A percentile compares a stretch with the other conserved stretches of the same genome.
Conservation (phyloP, 64 coral and sea anemone species). For the Pocillopora verrucosa region DNA sequence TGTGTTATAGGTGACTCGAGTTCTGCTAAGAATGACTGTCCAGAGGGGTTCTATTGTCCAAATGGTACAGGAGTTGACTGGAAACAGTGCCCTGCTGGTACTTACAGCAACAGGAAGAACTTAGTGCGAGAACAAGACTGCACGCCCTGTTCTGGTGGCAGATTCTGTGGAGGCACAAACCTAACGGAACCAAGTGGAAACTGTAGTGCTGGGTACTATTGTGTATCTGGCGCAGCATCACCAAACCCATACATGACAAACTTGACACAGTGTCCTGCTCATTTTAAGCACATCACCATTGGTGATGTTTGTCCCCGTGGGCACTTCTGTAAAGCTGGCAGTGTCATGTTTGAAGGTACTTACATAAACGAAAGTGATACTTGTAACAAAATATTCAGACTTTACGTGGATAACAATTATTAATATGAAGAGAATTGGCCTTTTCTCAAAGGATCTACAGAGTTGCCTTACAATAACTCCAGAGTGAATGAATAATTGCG, state of each 20-base stretch:
- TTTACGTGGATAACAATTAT: too few relatives aligned
- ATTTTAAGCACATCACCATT: conserved; percentile 72
- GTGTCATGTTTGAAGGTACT: conserved; percentile 78
- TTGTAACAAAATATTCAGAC: not conserved
- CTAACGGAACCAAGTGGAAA: conserved; percentile 76
- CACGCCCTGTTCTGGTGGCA: conserved; percentile 83
- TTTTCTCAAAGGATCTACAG: too few relatives aligned
- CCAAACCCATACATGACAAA: conserved; percentile 90
- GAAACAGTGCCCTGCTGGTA: conserved; percentile 86
- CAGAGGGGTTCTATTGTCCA: conserved; percentile 82
- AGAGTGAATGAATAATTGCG: too few relatives aligned
- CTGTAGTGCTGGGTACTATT: conserved; percentile 88
- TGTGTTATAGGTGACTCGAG: conserved; percentile 39
- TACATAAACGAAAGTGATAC: not conserved
- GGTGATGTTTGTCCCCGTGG: conserved; percentile 91
- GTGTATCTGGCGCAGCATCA: conserved; percentile 76
- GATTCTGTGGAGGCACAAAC: conserved; percentile 81
- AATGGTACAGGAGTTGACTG: conserved; percentile 90
- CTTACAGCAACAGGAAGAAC: conserved; percentile 65
- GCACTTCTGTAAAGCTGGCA: conserved; percentile 69
- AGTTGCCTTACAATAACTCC: too few relatives aligned
- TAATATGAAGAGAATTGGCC: too few relatives aligned
- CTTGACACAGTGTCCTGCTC: conserved; percentile 86
- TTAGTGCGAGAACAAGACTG: conserved; percentile 85
- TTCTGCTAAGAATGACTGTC: conserved; percentile 69